Evolutionary conservation across 2,113 vertebrate genomes (phyloP), one percentile per base, ranked within the genome.

Genomic region (Capricornis sumatraensis): DNA sequence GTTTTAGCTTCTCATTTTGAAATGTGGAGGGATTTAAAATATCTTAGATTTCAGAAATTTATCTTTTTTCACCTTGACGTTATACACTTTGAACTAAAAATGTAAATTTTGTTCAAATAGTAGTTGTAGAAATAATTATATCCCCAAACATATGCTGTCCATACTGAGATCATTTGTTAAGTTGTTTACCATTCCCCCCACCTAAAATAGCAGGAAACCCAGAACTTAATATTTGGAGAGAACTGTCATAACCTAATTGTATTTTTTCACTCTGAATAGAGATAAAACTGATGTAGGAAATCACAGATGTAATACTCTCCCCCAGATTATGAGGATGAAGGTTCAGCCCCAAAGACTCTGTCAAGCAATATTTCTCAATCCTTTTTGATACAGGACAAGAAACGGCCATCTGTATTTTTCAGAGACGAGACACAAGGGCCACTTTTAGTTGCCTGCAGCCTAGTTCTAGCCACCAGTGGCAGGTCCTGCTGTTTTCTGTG

Each of bases 51-150:
- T 13, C 17, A 95, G 21, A 90, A 89, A 96, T 30, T 95, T 2
- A 43, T 57, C 55, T 74, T 62, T 87, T 52, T 78, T 88, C 9
- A 89, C 23, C 30, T 74, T 57, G 7, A 47, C 21, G 67, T 45
- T 71, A 52, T 11, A 6, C 5, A 91, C 86, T 96, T 96, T 97
- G 43, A 95, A 91, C 14, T 92, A 79, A 87, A 90, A 87, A 71
- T n/a, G 8, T 83, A 55, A 67, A 28, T 83, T 82, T 97, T 60
- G 12, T 52, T 87, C n/a, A 74, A 79, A 52, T 6, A 53, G 13
- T 92, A 17, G 4, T 47, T 67, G 2, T 76, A 53, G 45, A 93
- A 95, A 93, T 91, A n/a, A 89, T 81, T 86, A 16, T 52, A 50
- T 83, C 87, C 2, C 43, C n/a, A 93, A 79, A 78, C 12, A 81